These are phyloP conservation scores for Ceraclea dissimilis DNA, from an alignment of 2,888 invertebrate genomes.

Conservation along the genomic window DNA sequence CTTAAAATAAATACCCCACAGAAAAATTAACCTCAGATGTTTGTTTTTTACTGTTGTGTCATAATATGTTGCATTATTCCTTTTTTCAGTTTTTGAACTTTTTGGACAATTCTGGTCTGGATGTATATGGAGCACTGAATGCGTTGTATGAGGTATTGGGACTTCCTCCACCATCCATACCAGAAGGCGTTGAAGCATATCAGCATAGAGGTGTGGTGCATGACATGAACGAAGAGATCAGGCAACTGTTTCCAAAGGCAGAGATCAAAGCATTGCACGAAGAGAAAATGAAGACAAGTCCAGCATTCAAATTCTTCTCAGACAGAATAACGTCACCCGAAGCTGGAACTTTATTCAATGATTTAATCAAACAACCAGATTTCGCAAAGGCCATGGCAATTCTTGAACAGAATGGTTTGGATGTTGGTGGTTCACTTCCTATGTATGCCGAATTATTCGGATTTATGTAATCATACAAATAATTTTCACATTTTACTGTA, in stretches of 20 bases:
- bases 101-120: conserved; percentile 11
- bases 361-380: not conserved
- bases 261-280: conserved; percentile 9
- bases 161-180: conserved; percentile 1
- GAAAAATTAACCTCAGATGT: no score
- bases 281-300: conserved; percentile 7
- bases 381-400: no score
- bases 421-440: no score
- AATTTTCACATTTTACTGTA: no score
- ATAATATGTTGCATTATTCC: no score
- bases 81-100: conserved; percentile 7
- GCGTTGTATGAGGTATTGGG: conserved; percentile 6
- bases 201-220: not conserved
- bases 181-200: not conserved
- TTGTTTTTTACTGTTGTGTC: no score
- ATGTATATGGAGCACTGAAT: conserved; percentile 6
- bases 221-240: conserved; percentile 6
- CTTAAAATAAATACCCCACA: no score
- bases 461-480: no score
- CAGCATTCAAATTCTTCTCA: conserved; percentile 10
- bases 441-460: no score
- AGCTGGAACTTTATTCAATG: not conserved
- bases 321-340: conserved; percentile 1
- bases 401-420: no score
- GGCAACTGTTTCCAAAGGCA: conserved; percentile 10